Evolutionary conservation across 2,113 vertebrate species (phyloP).

Genomic region (Tonatia bakeri): DNA sequence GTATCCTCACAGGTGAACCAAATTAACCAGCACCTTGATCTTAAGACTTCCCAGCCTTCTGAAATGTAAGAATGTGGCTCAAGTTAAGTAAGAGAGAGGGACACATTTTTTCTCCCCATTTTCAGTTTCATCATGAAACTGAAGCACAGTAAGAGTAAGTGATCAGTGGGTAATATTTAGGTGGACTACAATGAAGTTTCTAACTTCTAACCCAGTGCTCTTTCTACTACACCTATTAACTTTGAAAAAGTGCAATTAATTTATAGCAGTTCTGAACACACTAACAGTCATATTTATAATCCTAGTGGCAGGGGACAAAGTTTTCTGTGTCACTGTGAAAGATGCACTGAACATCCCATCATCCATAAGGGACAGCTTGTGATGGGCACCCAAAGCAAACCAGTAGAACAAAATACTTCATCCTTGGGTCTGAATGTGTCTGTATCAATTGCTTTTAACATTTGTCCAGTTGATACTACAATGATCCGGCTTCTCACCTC

Average conservation of each 20-base stretch:
- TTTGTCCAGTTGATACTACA: background rate
- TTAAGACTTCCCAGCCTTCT: background rate
- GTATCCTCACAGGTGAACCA: background rate
- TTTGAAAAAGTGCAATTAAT: background rate
- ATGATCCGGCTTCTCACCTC: background rate
- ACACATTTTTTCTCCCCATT: background rate
- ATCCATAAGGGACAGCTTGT: background rate
- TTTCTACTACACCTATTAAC: background rate
- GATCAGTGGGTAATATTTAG: background rate
- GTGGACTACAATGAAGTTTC: background rate
- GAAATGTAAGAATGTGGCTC: background rate
- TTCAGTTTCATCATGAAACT: background rate
- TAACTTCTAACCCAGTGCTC: background rate
- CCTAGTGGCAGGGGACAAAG: background rate
- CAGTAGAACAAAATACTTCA: background rate
- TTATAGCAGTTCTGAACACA: slow-evolving; percentile 10
- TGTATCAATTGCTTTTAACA: background rate
- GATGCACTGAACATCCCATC: background rate
- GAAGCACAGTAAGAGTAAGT: background rate
- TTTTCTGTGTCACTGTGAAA: background rate
- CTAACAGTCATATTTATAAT: background rate
- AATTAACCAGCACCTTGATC: background rate
- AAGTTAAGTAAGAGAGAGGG: background rate
- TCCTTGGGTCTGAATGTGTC: background rate
- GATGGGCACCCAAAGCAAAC: background rate